phyloP scores from a whole-genome alignment of 2,113 vertebrate genomes.

The Tachysurus vachellii region DNA sequence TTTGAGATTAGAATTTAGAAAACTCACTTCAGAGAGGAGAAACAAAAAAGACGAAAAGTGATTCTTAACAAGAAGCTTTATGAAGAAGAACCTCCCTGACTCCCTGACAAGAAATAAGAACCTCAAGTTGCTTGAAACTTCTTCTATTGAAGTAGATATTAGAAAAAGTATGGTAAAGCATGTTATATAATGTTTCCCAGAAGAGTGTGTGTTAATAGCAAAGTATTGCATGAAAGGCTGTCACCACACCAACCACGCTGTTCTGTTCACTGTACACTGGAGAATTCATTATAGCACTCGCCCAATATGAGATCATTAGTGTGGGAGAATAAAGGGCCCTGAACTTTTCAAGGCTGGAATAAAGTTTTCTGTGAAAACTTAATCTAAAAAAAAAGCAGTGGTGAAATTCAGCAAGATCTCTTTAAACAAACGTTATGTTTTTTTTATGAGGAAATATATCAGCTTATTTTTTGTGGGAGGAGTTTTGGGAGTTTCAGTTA shows the following conservation, averaged over 20 bases:
- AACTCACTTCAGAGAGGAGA: not conserved
- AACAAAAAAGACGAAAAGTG: not conserved
- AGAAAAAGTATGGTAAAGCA: constrained; percentile 13
- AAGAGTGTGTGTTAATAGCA: constrained; percentile 12
- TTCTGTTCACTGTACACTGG: constrained; percentile 21
- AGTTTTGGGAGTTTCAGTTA: not conserved
- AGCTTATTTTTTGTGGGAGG: not conserved
- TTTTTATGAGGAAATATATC: not conserved
- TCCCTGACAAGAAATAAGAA: not conserved
- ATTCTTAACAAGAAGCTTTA: not conserved
- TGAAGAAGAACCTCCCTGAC: not conserved
- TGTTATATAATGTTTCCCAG: constrained; percentile 24
- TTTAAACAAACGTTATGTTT: not conserved
- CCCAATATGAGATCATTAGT: constrained; percentile 34
- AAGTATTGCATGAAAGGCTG: constrained; percentile 17
- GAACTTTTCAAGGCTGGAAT: constrained; percentile 18
- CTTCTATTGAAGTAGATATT: constrained; percentile 2
- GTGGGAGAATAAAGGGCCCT: constrained; percentile 4
- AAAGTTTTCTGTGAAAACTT: constrained; percentile 2
- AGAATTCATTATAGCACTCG: constrained; percentile 27
- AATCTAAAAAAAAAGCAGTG: not conserved
- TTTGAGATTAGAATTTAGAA: constrained; percentile 1
- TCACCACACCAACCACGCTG: constrained; percentile 26
- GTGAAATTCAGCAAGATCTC: not conserved
- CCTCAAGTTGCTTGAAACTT: constrained; percentile 6